phyloP scores from a whole-genome alignment of 2,888 invertebrate species.

The Lepidochitona cinerea region DNA sequence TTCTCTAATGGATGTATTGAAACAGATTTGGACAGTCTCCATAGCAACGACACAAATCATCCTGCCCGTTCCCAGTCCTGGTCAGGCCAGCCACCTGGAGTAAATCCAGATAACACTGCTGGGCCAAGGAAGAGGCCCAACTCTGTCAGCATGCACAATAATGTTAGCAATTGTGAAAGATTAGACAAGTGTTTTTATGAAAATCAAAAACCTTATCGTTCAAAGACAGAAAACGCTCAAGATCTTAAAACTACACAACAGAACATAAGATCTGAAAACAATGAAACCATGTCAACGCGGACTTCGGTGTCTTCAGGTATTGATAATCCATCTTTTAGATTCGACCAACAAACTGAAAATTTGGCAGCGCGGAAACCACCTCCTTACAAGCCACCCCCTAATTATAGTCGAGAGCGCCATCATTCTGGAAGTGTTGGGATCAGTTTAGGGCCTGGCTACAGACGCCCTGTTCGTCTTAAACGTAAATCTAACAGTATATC shows the following conservation, averaged over 20 bases:
- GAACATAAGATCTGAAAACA: background rate
- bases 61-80: background rate
- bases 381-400: conserved; percentile 29
- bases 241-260: background rate
- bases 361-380: conserved; percentile 14
- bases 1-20: background rate
- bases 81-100: background rate
- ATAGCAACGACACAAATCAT: background rate
- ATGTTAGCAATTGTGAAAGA: no score
- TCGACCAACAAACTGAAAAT: background rate
- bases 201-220: no score
- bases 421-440: background rate
- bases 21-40: background rate
- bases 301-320: background rate
- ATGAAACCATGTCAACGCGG: background rate
- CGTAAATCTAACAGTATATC: background rate
- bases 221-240: no score
- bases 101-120: background rate
- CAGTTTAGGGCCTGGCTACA: background rate
- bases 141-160: background rate
- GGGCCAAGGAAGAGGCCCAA: background rate
- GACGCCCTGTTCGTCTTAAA: background rate
- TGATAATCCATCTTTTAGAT: background rate
- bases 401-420: conserved; percentile 14
- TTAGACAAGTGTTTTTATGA: no score